Evolutionary conservation across 2,888 invertebrate genomes (phyloP), one percentile per base, ranked within the genome.

Genomic region (Tetheella fluctuosa): DNA sequence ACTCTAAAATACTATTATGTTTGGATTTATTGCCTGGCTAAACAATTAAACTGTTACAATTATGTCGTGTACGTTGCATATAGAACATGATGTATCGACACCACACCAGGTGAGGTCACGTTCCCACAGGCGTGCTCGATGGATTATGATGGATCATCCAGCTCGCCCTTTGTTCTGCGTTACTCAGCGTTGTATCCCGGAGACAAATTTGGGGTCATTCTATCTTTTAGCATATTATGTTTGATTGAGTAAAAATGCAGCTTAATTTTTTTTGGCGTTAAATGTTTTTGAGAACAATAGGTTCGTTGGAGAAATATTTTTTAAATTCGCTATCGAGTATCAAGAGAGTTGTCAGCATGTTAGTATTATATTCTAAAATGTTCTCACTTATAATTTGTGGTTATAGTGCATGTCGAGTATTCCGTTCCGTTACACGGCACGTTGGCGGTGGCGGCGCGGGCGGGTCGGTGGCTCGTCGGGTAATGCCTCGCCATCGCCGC

Each of bases 301-400:
- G 10, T 17, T n/a, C 42, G 6, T 48, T 20, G 48, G 48, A 8
- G 17, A 55, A 52, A 61, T 58, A 56, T 30, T 7, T 37, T 25
- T 25, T 25, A 34, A 34, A 34, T 34, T 1, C n/a, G n/a, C n/a
- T 39, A 57, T 61, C 39, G 55, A 37, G 52, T 52, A 56, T 56
- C 67, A 65, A 62, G 63, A 59, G 70, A 78, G 77, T 83, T 85
- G 84, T 86, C 86, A 83, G 85, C 87, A 84, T 85, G 79, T 85
- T 87, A 81, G 81, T 84, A n/a, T 85, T 81, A 83, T 84, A 81
- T 83, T 87, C 84, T 88, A 88, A 92, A 92, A 89, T 86, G 88
- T 91, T 92, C 90, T 91, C 92, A 91, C 91, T 91, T 89, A 91
- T 92, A 92, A 92, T 93, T 93, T 89, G 93, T 92, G 93, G 83